Evolutionary conservation across 2,797 vertebrate species (phyloP).

Genomic region (Alosa sapidissima): DNA sequence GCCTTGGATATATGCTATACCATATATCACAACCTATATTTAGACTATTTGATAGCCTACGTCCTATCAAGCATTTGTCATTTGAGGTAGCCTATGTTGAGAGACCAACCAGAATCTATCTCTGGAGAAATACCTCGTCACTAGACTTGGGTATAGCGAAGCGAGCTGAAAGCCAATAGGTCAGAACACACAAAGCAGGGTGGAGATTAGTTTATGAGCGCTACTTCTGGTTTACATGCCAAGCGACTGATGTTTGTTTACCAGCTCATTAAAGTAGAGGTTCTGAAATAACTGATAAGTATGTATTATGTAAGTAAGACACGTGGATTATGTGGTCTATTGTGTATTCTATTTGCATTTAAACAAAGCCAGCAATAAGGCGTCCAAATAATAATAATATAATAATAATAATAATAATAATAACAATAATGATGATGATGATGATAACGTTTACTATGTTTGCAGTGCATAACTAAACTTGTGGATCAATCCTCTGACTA

Average conservation of each 20-base stretch:
- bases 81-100: background rate
- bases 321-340: too few relatives aligned
- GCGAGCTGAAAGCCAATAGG: background rate
- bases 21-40: constrained; percentile 4
- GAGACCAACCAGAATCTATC: constrained; percentile 3
- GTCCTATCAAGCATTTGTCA: background rate
- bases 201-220: background rate
- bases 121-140: background rate
- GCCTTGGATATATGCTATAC: background rate
- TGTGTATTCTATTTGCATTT: too few relatives aligned
- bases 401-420: too few relatives aligned
- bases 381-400: too few relatives aligned
- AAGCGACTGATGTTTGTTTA: background rate
- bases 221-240: background rate
- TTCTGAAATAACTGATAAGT: background rate
- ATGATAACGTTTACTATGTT: too few relatives aligned
- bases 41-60: background rate
- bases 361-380: too few relatives aligned
- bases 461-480: too few relatives aligned
- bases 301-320: background rate
- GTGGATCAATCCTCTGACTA: too few relatives aligned
- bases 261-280: background rate
- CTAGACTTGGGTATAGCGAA: background rate
- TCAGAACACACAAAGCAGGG: background rate
- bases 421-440: too few relatives aligned